Base-by-base conservation (phyloP, 1,140 invertebrate species). In the Meteorus sp. region DNA sequence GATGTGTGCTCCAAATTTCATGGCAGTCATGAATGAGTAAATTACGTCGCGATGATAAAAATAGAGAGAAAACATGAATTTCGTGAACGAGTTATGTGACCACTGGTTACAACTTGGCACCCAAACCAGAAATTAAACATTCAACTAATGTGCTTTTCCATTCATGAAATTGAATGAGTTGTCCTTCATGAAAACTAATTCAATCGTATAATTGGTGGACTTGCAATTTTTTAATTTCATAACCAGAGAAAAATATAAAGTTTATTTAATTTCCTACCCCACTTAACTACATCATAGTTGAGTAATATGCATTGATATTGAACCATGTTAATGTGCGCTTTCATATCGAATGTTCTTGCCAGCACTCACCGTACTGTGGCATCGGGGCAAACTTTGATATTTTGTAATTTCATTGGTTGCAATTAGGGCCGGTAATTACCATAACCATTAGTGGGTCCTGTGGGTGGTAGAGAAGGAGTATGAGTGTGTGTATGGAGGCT, bases 381-480 rank as follows among this genome's bases (percentile, higher is more conserved):
- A 56, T 59, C 62, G 65, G 62, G 55, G 62, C 66, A 66, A 76
- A 76, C 74, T 78, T 78, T 78, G 76, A 76, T 78, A 78, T 78
- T 77, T 78, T 72, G 75, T 76, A 78, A 78, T 78, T 78, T 73
- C 74, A 78, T 76, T 78, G 76, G 73, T 75, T 65, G 76, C 75
- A 78, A 78, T 78, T 77, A 77, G 76, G 73, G 68, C 64, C 63
- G 71, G 76, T 78, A 77, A 78, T 78, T 78, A 77, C 75, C 76
- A 77, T 77, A 78, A 78, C 75, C 76, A 78, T 78, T 78, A 77
- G 75, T 69, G 69, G 70, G 66, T 57, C 48, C 31, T 47, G 51
- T 45, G 51, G 61, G 44, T n/a, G 35, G 41, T 23, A 43, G 47
- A 33, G 55, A 35, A 15, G 45, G 19, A 13, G 41, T 44, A 19